Evolutionary conservation across 2,888 invertebrate genomes (phyloP), one percentile per base, ranked within the genome.

Genomic region (Phania funesta): DNA sequence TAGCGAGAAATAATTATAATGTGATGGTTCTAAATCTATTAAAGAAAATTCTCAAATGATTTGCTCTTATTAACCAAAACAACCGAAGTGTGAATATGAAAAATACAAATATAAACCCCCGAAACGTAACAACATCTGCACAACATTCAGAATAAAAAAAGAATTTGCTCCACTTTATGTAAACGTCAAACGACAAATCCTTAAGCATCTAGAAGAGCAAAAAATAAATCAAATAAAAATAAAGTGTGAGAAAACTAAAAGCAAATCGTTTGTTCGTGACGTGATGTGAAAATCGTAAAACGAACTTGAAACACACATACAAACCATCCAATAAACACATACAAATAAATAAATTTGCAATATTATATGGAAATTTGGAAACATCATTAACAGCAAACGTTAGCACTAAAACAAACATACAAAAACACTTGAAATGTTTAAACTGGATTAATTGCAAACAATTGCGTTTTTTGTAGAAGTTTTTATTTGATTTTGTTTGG

Each of bases 251-350:
- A 64, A 65, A 68, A 68, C 73, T 58, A 82, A 78, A 81, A 64
- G 56, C 68, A 70, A 82, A 75, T 60, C 70, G 74, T 65, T 74
- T 46, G 50, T 60, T 78, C 82, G 74, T 75, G 65, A 78, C 52
- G 62, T 82, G 78, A 78, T 64, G 74, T 78, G 48, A 70, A 78
- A 75, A 60, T 82, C 74, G 82, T 78, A 52, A 70, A 70, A 77
- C 78, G 74, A 78, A 78, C 65, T 58, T 70, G n/a, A 18, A 67
- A 67, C n/a, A 50, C 46, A 64, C 46, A 54, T 24, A 58, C 50
- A 44, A 1, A 70, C 5, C 22, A 60, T 24, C 50, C 16, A 65
- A 67, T 38, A 35, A 68, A 74, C 58, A 58, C n/a, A 74, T 11
- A 62, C 44, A 58, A 48, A 38, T 16, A 26, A 46, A 6, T 24